Evolutionary conservation across 2,888 invertebrate genomes (phyloP), one percentile per base, ranked within the genome.

Genomic region (Caenorhabditis auriculariae): DNA sequence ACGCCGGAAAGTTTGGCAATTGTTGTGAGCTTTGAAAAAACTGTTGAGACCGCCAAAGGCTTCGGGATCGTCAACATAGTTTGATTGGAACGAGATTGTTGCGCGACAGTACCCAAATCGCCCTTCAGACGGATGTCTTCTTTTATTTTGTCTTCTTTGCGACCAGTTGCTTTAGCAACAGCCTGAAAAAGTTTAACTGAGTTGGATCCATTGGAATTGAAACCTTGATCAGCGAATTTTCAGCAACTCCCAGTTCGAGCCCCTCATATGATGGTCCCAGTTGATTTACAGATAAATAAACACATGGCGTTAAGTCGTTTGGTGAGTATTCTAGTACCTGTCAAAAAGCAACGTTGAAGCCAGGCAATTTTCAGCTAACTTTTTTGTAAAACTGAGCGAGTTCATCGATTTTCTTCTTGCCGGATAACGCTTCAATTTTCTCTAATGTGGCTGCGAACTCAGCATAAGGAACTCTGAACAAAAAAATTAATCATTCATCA

Each of bases 191-290:
- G 15, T 9, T 12, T 23, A 7, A 17, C 6, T 3, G 39, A 29
- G 28, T 23, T 12, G 29, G n/a, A 35, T 93, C 92, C 85, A 7
- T 21, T 7, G 2, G 39, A 29, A 27, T 23, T 12, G 29, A 17
- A 35, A 93, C 92, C 85, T 93, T 94, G 88, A 94, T 91, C 47
- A 98, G 85, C 67, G 90, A 89, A 0, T 89, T 90, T 80, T 98
- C 96, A 0, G 96, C 96, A 48, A 93, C 88, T n/a, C 96, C 96
- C 77, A 91, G 84, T 82, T 93, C 92, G 26, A 91, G 74, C 85
- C 93, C 95, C 83, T 93, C 91, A 82, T 94, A 95, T 0, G 94
- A 91, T 0, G 98, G 96, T 0, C 92, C 95, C 42, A 98, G 84
- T 83, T 91, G 90, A 83, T 98, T 98, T n/a, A 96, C 86, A 78